A percentile compares a stretch with the other conserved stretches of the same genome.
Conservation (phyloP, 2,888 invertebrate genomes). For the Polydrusus cervinus region DNA sequence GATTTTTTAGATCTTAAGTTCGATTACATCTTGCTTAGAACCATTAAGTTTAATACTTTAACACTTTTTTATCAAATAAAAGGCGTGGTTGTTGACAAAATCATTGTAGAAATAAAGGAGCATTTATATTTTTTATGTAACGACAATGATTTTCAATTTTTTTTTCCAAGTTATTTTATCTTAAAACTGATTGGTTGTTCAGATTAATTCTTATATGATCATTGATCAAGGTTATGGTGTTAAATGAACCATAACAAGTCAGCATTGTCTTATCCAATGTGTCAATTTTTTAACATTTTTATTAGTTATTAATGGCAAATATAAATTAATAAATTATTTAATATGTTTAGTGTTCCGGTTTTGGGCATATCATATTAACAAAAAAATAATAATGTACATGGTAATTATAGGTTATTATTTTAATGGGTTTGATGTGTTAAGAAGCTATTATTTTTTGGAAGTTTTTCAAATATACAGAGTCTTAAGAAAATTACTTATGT, state of each 20-base stretch:
- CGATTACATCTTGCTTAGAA: not conserved
- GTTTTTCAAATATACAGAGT: too few species aligned
- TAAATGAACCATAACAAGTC: conserved; percentile 1
- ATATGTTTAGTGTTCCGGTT: not conserved
- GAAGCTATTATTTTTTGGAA: not conserved
- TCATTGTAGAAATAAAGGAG: not conserved
- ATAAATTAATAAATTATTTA: conserved; percentile 7
- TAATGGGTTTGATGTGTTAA: not conserved
- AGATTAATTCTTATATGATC: not conserved
- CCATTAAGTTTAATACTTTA: not conserved
- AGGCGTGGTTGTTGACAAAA: conserved; percentile 2
- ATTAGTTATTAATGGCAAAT: conserved; percentile 2
- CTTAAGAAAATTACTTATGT: too few species aligned
- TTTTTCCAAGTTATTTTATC: not conserved
- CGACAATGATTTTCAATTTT: not conserved
- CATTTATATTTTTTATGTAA: not conserved
- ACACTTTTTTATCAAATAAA: not conserved
- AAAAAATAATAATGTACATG: not conserved
- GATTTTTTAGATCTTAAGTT: not conserved
- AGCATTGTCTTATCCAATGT: conserved; percentile 1
- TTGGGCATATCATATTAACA: not conserved
- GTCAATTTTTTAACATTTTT: conserved; percentile 9
- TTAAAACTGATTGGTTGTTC: not conserved
- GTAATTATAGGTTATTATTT: not conserved
- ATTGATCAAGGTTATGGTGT: not conserved